Conservation (phyloP, 1,140 invertebrate genomes). For the Dufourea novaeangliae region DNA sequence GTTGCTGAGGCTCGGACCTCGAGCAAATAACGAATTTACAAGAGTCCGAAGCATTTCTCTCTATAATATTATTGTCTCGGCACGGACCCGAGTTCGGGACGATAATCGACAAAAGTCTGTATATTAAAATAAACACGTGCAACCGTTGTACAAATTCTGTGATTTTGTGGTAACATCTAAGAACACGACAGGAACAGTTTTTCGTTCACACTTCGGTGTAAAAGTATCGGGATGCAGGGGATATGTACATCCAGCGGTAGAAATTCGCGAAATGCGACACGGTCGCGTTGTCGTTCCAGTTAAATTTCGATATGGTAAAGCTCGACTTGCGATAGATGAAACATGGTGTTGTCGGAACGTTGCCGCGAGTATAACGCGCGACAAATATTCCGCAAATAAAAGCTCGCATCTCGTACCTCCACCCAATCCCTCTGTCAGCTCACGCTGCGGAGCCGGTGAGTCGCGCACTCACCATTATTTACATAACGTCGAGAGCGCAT, state of each 20-base stretch:
- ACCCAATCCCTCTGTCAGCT: constrained; percentile 15
- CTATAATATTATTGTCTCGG: no score
- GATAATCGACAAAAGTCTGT: no score
- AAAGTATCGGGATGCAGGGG: constrained; percentile 29
- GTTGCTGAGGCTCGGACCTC: no score
- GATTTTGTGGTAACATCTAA: neutral
- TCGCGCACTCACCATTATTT: constrained; percentile 60
- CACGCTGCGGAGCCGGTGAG: constrained; percentile 25
- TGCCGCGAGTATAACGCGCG: constrained; percentile 61
- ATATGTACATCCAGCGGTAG: neutral
- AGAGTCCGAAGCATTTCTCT: no score
- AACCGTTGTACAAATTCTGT: no score
- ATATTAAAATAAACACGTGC: no score
- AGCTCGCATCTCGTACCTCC: constrained; percentile 51
- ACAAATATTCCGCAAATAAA: constrained; percentile 76
- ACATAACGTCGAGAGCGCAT: constrained; percentile 58
- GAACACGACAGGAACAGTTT: constrained; percentile 40
- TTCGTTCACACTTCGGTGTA: constrained; percentile 20
- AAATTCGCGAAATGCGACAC: constrained; percentile 24
- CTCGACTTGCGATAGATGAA: constrained; percentile 63
- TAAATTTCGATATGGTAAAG: constrained; percentile 66
- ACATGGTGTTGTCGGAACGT: constrained; percentile 66
- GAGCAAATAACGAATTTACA: no score
- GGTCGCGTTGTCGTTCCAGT: constrained; percentile 46
- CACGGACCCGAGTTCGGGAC: no score